Base-by-base conservation (phyloP, 35 echinoderm and acorn worm genomes). In the Ophiothrix spiculata region DNA sequence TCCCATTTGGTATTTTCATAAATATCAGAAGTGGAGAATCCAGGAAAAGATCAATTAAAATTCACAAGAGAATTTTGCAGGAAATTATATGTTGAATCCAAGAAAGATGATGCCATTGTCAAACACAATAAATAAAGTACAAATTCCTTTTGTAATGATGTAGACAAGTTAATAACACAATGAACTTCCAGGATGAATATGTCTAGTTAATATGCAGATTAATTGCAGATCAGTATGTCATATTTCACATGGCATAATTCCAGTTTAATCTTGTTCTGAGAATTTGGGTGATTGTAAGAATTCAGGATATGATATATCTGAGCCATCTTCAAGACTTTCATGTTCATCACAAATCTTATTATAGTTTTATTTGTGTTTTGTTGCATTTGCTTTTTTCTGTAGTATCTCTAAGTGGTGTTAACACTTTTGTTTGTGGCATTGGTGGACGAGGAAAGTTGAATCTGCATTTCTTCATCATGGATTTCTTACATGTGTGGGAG, bases 361-460 rank as follows among this genome's bases (percentile, higher is more conserved):
- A 32, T 37, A 88, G 25, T 33, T 88, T 1, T 19, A 25, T 56
- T 38, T n/a, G 1, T 80, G 41, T 31, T 64, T 28, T 63, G 45
- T 54, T 54, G 45, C n/a, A 6, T 45, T 80, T 29, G n/a, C 31
- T 33, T 60, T 38, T 39, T n/a, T 79, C 86, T 80, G 33, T 16
- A 25, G 39, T 80, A 80, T 79, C 45, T 88, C 29, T 80, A 0
- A 91, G 38, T 35, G 83, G 76, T 33, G 31, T 17, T 40, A 86
- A 33, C 12, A 86, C 77, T 33, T 38, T 34, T 19, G 90, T 86
- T 91, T 56, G 21, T 23, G 36, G 38, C 83, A 91, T 86, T 56
- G 89, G 83, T 3, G 84, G 84, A 33, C 80, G 17, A 6, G 90
- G 84, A 75, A 92, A 92, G 39, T 77, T 54, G 81, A 92, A 92